Base-by-base conservation (phyloP, 2,797 vertebrate species). In the Gila robusta region DNA sequence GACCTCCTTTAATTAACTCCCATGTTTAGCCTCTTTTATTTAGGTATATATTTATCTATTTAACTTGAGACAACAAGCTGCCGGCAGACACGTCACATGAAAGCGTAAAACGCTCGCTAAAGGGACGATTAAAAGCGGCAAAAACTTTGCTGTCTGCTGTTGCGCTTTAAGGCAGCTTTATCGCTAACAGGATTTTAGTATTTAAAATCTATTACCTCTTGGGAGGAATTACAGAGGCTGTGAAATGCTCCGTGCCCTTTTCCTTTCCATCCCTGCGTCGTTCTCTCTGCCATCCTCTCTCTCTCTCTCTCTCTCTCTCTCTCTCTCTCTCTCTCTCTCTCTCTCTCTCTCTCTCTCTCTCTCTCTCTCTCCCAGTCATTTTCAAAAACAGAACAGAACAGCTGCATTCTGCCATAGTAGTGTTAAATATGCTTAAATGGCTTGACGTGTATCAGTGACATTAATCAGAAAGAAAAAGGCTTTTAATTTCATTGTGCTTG, bases 1-100 rank as follows among this genome's bases (percentile, higher is more conserved):
- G 91, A 90, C 91, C 93, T 92, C 90, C 91, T 94, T 94, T 96
- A 95, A 96, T 95, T 95, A 94, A 96, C 94, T 94, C 93, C 91
- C 86, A 49, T 91, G 92, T 92, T 94, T 92, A 91, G 82, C 47
- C 35, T 72, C 74, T 83, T 79, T 80, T n/a, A 28, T 69, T 78
- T 35, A 10, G 39, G 17, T 59, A 52, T 64, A n/a, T 69, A n/a
- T 71, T 64, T 49, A 79, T 79, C 54, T 64, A 12, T 72, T 85
- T 87, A 7, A 72, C 91, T 91, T 91, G 87, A 89, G 82, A 89
- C 85, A 91, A 90, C 85, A 89, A 89, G 92, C 79, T 47, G 44
- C 52, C 39, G 76, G 74, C 59, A 41, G 32, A 44, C 56, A 37
- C 35, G 28, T 77, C 71, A 52, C 78, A 76, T 87, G 52, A 59